phyloP scores from a whole-genome alignment of 2,113 vertebrate genomes.

The Perca schrenkii region DNA sequence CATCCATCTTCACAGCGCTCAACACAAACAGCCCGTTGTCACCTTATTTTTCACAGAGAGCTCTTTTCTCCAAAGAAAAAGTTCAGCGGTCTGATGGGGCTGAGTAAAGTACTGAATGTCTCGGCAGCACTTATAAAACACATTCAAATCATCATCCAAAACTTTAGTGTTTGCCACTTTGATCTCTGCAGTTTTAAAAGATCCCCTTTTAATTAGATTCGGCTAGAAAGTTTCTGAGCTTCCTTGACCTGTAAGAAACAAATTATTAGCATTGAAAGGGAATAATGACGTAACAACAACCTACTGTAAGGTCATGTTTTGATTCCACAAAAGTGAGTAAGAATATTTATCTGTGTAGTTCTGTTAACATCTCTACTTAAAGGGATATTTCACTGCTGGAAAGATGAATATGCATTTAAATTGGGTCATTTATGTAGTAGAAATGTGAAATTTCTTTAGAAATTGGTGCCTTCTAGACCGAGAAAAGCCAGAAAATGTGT shows the following conservation, averaged over 20 bases:
- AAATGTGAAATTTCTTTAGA: too few relatives aligned
- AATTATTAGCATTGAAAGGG: not conserved
- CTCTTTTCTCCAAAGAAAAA: conserved; percentile 83
- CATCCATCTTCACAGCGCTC: not conserved
- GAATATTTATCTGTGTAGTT: not conserved
- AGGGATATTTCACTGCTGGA: too few relatives aligned
- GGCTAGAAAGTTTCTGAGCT: not conserved
- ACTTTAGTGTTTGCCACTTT: conserved; percentile 29
- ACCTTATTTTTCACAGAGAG: conserved; percentile 82
- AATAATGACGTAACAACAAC: not conserved
- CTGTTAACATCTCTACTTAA: not conserved
- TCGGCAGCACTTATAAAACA: conserved; percentile 85
- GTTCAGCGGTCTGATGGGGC: conserved; percentile 15
- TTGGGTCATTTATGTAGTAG: too few relatives aligned
- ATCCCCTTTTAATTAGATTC: conserved; percentile 16
- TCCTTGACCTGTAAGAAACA: not conserved
- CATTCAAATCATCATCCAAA: conserved; percentile 80
- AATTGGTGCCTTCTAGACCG: too few relatives aligned
- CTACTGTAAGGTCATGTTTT: not conserved
- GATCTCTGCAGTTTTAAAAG: conserved; percentile 19
- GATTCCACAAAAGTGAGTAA: not conserved
- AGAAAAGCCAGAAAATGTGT: too few relatives aligned
- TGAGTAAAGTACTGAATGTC: conserved; percentile 89
- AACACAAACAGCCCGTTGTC: conserved; percentile 28
- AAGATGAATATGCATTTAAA: too few relatives aligned